phyloP scores from a whole-genome alignment of 2,888 invertebrate species.

The Nebria brevicollis region DNA sequence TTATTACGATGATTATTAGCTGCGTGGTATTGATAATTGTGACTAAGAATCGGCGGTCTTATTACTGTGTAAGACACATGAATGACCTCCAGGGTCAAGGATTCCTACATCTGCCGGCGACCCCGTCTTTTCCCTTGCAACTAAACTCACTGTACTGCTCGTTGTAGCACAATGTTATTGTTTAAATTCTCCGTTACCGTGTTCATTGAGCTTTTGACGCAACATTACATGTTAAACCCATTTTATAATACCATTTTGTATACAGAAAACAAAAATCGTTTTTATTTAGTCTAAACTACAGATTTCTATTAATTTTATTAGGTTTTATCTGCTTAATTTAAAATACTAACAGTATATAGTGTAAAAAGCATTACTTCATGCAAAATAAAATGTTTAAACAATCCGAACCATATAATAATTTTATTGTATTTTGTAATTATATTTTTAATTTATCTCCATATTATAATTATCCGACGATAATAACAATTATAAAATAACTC shows the following conservation, averaged over 20 bases:
- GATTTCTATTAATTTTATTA: too few species aligned
- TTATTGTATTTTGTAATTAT: neutral
- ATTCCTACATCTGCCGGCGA: neutral
- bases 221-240: neutral
- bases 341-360: too few species aligned
- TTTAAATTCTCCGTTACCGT: neutral
- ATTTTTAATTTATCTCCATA: neutral
- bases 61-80: neutral
- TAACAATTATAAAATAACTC: neutral
- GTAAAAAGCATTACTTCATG: too few species aligned
- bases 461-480: neutral
- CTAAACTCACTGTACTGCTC: neutral
- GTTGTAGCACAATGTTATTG: neutral
- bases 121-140: too few species aligned
- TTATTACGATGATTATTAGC: neutral
- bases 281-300: neutral
- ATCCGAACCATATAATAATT: too few species aligned
- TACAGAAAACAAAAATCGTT: neutral
- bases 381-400: too few species aligned
- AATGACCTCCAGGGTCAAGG: neutral
- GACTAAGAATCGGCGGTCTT: neutral
- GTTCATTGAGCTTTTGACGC: neutral
- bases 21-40: neutral
- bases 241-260: neutral
- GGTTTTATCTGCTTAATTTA: too few species aligned